These are phyloP conservation scores for Melieria omissa DNA, from an alignment of 2,888 invertebrate genomes.

Conservation along the genomic window DNA sequence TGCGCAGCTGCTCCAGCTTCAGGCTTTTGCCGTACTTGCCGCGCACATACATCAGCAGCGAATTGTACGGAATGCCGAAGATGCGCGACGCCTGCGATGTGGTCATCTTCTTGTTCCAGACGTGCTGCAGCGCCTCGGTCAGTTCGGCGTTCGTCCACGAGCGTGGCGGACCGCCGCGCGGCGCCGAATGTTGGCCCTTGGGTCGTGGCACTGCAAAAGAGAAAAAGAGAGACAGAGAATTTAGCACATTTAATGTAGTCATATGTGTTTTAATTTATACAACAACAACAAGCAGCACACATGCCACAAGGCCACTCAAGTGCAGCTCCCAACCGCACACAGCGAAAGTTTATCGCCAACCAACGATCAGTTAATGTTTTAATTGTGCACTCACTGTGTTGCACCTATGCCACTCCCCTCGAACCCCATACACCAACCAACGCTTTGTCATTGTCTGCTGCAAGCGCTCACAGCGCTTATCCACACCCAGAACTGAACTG, in stretches of 20 bases:
- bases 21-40: constrained; percentile 94
- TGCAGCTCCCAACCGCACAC: constrained; percentile 40
- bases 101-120: constrained; percentile 97
- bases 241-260: neutral
- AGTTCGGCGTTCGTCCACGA: constrained; percentile 94
- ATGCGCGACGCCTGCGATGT: constrained; percentile 91
- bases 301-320: constrained; percentile 44
- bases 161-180: constrained; percentile 88
- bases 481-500: constrained; percentile 52
- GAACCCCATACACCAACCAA: constrained; percentile 42
- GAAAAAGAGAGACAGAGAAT: constrained; percentile 6
- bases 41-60: constrained; percentile 89
- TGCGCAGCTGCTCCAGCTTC: constrained; percentile 86
- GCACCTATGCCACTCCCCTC: constrained; percentile 8
- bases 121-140: constrained; percentile 89
- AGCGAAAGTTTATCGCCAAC: constrained; percentile 58
- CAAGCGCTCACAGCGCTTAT: constrained; percentile 43
- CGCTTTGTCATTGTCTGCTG: constrained; percentile 38
- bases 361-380: constrained; percentile 65
- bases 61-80: constrained; percentile 94
- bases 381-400: constrained; percentile 54
- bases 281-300: neutral
- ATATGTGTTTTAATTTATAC: neutral
- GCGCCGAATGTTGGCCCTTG: constrained; percentile 91
- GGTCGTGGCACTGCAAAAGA: constrained; percentile 78